Evolutionary conservation across 2,113 vertebrate genomes (phyloP).

Genomic region (Psittacara wagleri): DNA sequence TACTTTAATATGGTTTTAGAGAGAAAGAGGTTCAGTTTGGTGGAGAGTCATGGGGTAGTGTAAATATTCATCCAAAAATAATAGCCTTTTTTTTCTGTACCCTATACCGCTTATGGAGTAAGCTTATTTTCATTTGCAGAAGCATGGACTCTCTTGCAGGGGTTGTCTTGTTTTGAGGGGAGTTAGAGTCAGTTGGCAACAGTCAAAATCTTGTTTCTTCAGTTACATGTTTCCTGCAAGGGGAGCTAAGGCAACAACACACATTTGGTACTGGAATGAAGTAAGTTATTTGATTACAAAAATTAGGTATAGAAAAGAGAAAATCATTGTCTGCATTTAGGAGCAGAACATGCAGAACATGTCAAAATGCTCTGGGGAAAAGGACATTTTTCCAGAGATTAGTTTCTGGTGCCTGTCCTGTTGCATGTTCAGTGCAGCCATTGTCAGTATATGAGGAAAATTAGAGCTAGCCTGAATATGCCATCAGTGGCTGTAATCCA

Average conservation of each 20-base stretch:
- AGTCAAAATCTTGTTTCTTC: background rate
- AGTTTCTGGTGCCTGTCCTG: background rate
- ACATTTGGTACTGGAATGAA: background rate
- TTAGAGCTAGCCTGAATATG: background rate
- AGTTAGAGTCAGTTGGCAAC: background rate
- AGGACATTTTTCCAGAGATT: background rate
- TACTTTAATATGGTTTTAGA: slow-evolving; percentile 34
- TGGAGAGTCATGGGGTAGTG: background rate
- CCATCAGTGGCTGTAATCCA: background rate
- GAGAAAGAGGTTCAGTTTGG: slow-evolving; percentile 37
- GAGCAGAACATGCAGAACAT: background rate
- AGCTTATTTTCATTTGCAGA: background rate
- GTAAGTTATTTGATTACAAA: background rate
- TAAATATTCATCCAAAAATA: slow-evolving; percentile 25
- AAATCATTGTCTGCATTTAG: background rate
- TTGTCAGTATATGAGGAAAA: background rate
- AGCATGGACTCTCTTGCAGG: background rate
- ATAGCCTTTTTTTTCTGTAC: background rate
- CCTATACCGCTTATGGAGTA: background rate
- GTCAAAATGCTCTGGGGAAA: background rate
- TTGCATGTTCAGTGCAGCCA: background rate
- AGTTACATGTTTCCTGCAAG: background rate
- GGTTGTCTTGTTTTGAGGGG: background rate
- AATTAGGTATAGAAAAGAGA: background rate
- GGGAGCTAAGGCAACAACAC: background rate